Conservation (phyloP, 2,797 vertebrate species). For the Zalophus californianus region DNA sequence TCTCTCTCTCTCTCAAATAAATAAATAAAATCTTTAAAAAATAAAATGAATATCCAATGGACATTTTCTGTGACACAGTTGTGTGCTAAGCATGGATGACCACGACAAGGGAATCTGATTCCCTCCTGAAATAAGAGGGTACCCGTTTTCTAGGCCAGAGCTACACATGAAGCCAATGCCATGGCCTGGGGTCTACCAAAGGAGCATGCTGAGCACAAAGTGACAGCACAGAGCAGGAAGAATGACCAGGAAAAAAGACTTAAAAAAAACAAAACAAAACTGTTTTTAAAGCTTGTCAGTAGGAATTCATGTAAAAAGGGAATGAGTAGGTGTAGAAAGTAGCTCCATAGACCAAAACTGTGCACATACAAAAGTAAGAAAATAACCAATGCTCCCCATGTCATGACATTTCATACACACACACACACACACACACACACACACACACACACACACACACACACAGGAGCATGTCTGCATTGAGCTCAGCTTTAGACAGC, state of each 20-base stretch:
- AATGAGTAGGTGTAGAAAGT: not conserved
- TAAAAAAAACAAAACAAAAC: not conserved
- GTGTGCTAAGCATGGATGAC: fast-evolving
- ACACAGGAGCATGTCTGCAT: no score
- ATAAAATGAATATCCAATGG: no score
- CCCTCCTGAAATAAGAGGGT: fast-evolving
- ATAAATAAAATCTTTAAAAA: no score
- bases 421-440: not conserved
- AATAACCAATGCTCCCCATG: fast-evolving
- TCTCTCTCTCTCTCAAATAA: no score
- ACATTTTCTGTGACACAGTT: fast-evolving
- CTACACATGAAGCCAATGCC: fast-evolving
- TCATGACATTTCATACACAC: not conserved
- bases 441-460: not conserved
- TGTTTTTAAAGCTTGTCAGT: not conserved
- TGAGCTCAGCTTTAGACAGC: not conserved
- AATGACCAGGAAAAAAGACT: not conserved
- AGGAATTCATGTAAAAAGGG: not conserved
- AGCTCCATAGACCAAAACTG: not conserved
- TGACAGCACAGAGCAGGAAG: fast-evolving
- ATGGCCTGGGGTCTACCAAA: fast-evolving
- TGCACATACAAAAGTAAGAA: not conserved
- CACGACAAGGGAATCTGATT: fast-evolving
- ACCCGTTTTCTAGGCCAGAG: not conserved
- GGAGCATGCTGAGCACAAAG: not conserved